These are phyloP conservation scores for Zaprionus lachaisei DNA, from an alignment of 1,140 invertebrate genomes.

Conservation along the genomic window DNA sequence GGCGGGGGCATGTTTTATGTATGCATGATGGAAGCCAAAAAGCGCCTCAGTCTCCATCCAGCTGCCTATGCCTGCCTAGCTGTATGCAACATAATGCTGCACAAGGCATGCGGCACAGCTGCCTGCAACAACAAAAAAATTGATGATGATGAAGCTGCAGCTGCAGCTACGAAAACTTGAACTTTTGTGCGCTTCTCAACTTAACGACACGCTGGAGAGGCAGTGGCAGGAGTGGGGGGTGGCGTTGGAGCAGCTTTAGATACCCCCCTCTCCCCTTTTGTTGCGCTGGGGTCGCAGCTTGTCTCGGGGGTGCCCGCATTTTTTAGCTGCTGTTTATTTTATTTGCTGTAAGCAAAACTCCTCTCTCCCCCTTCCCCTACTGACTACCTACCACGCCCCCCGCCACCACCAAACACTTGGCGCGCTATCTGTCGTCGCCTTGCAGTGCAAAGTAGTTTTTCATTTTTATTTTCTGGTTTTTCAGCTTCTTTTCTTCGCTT, in stretches of 20 bases:
- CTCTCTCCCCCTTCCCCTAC: not conserved
- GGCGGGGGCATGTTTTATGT: constrained; percentile 65
- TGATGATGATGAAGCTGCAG: constrained; percentile 69
- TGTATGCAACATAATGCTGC: not conserved
- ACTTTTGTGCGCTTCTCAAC: constrained; percentile 73
- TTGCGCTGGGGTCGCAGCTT: not conserved
- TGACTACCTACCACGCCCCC: not conserved
- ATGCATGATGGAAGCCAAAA: constrained; percentile 57
- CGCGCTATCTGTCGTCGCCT: constrained; percentile 64
- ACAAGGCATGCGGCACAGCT: too few species aligned
- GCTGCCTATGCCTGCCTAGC: constrained; percentile 25
- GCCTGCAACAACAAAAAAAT: constrained; percentile 43
- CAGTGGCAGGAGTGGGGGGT: not conserved
- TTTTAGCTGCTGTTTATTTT: constrained; percentile 66
- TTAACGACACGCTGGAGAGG: constrained; percentile 42
- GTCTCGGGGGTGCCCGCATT: constrained; percentile 35
- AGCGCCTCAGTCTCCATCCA: constrained; percentile 2
- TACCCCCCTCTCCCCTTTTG: not conserved
- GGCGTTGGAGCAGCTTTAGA: not conserved
- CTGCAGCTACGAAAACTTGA: constrained; percentile 52
- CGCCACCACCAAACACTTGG: constrained; percentile 23
- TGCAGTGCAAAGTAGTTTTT: constrained; percentile 35
- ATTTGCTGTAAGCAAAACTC: constrained; percentile 57
- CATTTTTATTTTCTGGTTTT: constrained; percentile 10
- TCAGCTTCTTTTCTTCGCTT: constrained; percentile 15